Conservation (phyloP, 1,140 invertebrate species). For the Zaprionus inermis region DNA sequence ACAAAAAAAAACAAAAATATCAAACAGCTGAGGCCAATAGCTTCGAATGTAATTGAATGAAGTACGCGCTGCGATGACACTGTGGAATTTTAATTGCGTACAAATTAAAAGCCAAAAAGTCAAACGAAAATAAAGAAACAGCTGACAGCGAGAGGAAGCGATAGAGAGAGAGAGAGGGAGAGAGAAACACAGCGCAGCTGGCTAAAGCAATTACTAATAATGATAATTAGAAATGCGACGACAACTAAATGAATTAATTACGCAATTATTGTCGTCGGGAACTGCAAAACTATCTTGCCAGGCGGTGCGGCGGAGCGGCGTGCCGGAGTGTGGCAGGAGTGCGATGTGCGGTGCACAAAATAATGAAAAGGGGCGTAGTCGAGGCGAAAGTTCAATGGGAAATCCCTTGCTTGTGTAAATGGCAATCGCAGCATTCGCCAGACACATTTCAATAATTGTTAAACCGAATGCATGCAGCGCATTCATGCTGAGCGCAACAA, state of each 20-base stretch:
- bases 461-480: slow-evolving; percentile 21
- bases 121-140: slow-evolving; percentile 13
- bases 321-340: neutral
- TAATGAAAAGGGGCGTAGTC: slow-evolving; percentile 7
- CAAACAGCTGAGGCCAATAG: neutral
- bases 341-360: neutral
- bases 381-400: slow-evolving; percentile 33
- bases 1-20: neutral
- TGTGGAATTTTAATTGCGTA: slow-evolving; percentile 39
- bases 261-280: slow-evolving; percentile 34
- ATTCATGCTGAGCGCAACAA: slow-evolving; percentile 34
- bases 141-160: neutral
- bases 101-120: slow-evolving; percentile 37
- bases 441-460: slow-evolving; percentile 46
- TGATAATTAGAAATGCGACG: slow-evolving; percentile 47
- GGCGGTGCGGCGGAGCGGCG: neutral
- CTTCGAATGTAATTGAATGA: slow-evolving; percentile 43
- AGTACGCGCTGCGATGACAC: slow-evolving; percentile 31
- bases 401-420: slow-evolving; percentile 22
- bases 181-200: slow-evolving; percentile 1
- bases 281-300: slow-evolving; percentile 6
- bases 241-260: slow-evolving; percentile 54
- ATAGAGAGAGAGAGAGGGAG: slow-evolving; percentile 5
- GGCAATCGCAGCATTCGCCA: slow-evolving; percentile 5
- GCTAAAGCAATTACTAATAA: slow-evolving; percentile 36